Conservation (phyloP, 1,140 invertebrate species). For the Pogonognathellus flavescens region DNA sequence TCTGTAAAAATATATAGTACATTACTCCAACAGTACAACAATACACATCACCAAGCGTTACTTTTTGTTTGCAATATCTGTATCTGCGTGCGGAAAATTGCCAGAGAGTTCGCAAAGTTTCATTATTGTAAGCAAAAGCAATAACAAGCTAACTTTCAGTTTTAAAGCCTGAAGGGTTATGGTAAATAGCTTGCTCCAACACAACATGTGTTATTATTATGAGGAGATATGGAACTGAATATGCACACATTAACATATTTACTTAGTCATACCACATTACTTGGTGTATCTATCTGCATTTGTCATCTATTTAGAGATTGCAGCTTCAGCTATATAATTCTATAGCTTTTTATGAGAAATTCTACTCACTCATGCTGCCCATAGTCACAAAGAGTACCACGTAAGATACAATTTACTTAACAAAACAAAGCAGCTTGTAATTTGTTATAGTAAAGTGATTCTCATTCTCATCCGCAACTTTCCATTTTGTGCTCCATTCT, state of each 20-base stretch:
- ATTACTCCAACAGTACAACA: neutral
- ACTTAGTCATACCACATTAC: too few relatives aligned
- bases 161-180: neutral
- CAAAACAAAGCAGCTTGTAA: neutral
- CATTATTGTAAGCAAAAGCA: neutral
- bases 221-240: too few relatives aligned
- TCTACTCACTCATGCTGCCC: neutral
- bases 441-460: conserved; percentile 9
- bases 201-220: too few relatives aligned
- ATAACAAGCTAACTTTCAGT: neutral
- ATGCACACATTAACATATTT: too few relatives aligned
- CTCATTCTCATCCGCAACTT: conserved; percentile 37
- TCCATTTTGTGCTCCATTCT: conserved; percentile 46
- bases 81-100: conserved; percentile 10
- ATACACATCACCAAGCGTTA: neutral
- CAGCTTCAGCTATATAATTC: too few relatives aligned
- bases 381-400: neutral
- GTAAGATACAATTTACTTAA: neutral
- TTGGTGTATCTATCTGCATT: too few relatives aligned
- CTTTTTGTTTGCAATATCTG: neutral
- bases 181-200: too few relatives aligned
- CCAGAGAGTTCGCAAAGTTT: neutral
- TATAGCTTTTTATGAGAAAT: neutral
- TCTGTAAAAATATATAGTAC: too few relatives aligned
- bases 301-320: too few relatives aligned